A percentile compares a stretch with the other conserved stretches of the same genome.
Evolutionary conservation across 1,140 invertebrate species (phyloP).

Genomic region (Portunus trituberculatus): DNA sequence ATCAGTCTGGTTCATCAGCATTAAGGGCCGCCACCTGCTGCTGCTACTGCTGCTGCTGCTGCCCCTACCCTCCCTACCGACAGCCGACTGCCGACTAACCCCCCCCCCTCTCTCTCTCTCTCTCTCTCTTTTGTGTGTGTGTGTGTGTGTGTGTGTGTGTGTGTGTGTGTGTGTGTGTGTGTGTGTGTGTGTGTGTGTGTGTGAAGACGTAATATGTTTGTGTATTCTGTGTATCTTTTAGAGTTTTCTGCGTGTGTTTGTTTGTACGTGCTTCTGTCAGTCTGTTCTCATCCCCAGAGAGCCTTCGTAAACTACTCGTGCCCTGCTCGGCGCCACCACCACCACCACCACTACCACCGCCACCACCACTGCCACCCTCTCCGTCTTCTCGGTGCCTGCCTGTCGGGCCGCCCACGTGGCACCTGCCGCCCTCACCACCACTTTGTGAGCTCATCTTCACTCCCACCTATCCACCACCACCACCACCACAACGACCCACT

Average conservation of each 20-base stretch:
- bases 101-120: background rate
- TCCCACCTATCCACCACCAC: background rate
- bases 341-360: background rate
- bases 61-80: background rate
- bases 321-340: background rate
- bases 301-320: background rate
- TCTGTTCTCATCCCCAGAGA: background rate
- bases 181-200: too few relatives aligned
- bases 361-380: background rate
- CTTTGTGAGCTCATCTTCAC: background rate
- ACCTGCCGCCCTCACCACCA: slow-evolving; percentile 15
- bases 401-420: slow-evolving; percentile 12
- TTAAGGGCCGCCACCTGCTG: background rate
- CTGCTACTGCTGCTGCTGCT: background rate
- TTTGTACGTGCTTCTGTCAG: background rate
- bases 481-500: background rate
- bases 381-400: background rate
- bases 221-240: too few relatives aligned
- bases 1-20: slow-evolving; percentile 39
- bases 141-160: background rate
- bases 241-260: background rate
- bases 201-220: too few relatives aligned
- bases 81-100: background rate
- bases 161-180: too few relatives aligned
- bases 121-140: background rate